These are phyloP conservation scores for Anas platyrhynchos DNA, from an alignment of 2,113 vertebrate genomes.

Conservation along the genomic window DNA sequence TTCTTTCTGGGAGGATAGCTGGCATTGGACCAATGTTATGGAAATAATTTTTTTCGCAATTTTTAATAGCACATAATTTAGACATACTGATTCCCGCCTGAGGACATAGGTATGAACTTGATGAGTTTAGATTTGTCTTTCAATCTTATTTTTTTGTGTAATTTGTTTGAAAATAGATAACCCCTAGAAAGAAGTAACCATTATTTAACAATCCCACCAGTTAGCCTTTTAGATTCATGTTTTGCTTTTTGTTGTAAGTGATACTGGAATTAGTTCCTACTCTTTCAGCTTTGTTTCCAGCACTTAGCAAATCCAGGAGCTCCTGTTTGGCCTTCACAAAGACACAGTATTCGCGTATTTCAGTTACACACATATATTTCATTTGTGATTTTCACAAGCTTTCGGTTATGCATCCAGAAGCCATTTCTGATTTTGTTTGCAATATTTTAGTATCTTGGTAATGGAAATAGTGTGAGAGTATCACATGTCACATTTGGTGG, in stretches of 20 bases:
- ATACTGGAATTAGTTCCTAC: not conserved
- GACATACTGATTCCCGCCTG: not conserved
- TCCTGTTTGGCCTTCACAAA: not conserved
- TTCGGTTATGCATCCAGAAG: not conserved
- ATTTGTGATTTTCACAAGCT: not conserved
- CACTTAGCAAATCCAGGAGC: not conserved
- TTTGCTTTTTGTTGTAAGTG: not conserved
- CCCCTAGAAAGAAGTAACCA: not conserved
- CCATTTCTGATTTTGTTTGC: not conserved
- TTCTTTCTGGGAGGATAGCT: not conserved
- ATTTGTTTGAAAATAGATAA: not conserved
- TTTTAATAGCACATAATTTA: not conserved
- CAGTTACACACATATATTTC: not conserved
- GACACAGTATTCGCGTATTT: not conserved
- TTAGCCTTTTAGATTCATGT: not conserved
- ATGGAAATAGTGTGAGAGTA: not conserved
- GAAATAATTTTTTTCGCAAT: not conserved
- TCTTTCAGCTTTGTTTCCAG: not conserved
- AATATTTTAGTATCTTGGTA: not conserved
- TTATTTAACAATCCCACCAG: not conserved
- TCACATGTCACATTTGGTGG: not conserved
- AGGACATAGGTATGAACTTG: not conserved
- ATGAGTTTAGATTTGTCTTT: not conserved
- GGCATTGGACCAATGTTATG: not conserved
- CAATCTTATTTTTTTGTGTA: not conserved